Percentiles rank a stretch among this genome's conserved stretches.
Evolutionary conservation across 1,140 invertebrate genomes (phyloP).

Genomic region (Radopholus similis): DNA sequence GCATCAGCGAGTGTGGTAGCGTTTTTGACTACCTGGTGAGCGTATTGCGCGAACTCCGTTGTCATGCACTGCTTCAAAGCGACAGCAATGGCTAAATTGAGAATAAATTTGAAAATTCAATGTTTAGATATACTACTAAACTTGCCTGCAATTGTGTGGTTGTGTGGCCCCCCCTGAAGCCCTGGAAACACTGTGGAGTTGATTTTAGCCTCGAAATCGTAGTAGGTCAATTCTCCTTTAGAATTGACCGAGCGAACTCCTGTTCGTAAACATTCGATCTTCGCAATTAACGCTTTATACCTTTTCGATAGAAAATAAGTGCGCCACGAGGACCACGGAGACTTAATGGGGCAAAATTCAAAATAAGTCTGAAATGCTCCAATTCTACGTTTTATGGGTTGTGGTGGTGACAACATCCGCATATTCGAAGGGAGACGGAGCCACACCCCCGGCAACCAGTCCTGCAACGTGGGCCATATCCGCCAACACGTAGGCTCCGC

Average conservation of each 20-base stretch:
- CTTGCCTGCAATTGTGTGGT: constrained; percentile 74
- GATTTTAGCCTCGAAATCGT: constrained; percentile 80
- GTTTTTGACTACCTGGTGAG: constrained; percentile 73
- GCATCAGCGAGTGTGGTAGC: constrained; percentile 62
- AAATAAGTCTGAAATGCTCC: not conserved
- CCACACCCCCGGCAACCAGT: constrained; percentile 78
- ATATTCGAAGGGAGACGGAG: constrained; percentile 84
- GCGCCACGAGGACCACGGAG: constrained; percentile 74
- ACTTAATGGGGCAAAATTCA: not conserved
- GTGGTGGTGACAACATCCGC: constrained; percentile 75
- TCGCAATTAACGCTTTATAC: not conserved
- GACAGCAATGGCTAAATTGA: constrained; percentile 75
- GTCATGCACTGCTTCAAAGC: constrained; percentile 78
- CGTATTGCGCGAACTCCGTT: constrained; percentile 79
- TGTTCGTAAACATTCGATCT: constrained; percentile 11
- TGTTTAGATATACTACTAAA: not conserved
- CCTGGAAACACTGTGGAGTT: constrained; percentile 90
- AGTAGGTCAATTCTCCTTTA: constrained; percentile 74
- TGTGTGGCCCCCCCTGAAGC: constrained; percentile 87
- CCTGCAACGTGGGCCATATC: constrained; percentile 94
- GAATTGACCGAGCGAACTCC: constrained; percentile 60
- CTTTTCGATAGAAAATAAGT: constrained; percentile 61
- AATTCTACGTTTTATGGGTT: constrained; percentile 26
- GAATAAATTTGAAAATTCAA: constrained; percentile 12
- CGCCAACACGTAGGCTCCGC: constrained; percentile 80